Conservation (phyloP, 37 sponge, comb jelly and placozoan species). For the Theonella swinhoei region DNA sequence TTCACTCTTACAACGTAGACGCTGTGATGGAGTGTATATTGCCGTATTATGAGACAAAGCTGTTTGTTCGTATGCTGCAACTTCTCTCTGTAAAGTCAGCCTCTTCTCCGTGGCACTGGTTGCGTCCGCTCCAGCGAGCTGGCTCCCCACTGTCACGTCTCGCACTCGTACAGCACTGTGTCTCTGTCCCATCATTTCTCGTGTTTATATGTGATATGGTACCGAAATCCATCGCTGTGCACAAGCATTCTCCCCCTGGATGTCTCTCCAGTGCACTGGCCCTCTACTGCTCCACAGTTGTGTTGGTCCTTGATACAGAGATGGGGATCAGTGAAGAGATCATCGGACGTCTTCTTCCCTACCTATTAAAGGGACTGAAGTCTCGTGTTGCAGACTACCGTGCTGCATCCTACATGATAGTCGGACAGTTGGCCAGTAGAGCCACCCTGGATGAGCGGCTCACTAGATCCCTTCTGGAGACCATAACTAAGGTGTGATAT, state of each 20-base stretch:
- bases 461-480: slow-evolving; percentile 42
- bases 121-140: slow-evolving; percentile 62
- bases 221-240: slow-evolving; percentile 24
- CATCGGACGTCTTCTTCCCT: slow-evolving; percentile 53
- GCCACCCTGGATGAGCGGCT: slow-evolving; percentile 47
- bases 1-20: slow-evolving; percentile 78
- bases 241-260: slow-evolving; percentile 3
- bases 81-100: slow-evolving; percentile 73
- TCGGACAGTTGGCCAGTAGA: slow-evolving; percentile 42
- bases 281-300: slow-evolving; percentile 63
- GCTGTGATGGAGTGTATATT: slow-evolving; percentile 87
- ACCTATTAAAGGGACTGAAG: slow-evolving; percentile 72
- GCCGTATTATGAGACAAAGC: slow-evolving; percentile 90
- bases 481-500: slow-evolving; percentile 66
- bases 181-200: slow-evolving; percentile 65
- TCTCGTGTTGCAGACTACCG: slow-evolving; percentile 56
- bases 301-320: slow-evolving; percentile 43
- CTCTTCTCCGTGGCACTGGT: slow-evolving; percentile 88
- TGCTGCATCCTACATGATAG: slow-evolving; percentile 65
- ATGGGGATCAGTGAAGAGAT: slow-evolving; percentile 56
- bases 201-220: slow-evolving; percentile 79
- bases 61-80: slow-evolving; percentile 87
- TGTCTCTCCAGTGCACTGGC: slow-evolving; percentile 8
- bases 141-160: slow-evolving; percentile 76
- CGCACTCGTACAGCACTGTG: slow-evolving; percentile 77